Conservation (phyloP, 1,140 invertebrate species). For the Chelonus insularis region DNA sequence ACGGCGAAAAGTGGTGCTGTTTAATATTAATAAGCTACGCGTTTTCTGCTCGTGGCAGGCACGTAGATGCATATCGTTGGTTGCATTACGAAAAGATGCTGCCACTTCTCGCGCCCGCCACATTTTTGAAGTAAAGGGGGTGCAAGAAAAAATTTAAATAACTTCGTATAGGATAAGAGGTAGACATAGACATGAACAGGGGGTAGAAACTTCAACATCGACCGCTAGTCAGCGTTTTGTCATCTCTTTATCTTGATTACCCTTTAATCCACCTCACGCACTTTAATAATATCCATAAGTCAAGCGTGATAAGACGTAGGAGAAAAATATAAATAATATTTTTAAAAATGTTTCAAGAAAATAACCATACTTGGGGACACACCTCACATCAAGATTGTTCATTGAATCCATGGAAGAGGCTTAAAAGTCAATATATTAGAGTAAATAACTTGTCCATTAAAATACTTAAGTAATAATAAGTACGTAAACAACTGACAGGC, state of each 20-base stretch:
- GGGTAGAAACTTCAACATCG: slow-evolving; percentile 8
- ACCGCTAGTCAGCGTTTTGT: slow-evolving; percentile 28
- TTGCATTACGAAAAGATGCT: slow-evolving; percentile 52
- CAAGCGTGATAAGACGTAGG: slow-evolving; percentile 15
- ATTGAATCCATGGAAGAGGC: slow-evolving; percentile 25
- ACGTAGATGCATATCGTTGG: slow-evolving; percentile 56
- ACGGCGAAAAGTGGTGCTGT: slow-evolving; percentile 38
- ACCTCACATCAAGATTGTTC: neutral
- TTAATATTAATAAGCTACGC: slow-evolving; percentile 55
- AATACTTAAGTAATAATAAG: slow-evolving; percentile 56
- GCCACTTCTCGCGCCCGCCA: slow-evolving; percentile 30
- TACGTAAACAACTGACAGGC: slow-evolving; percentile 50
- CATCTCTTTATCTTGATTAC: slow-evolving; percentile 27
- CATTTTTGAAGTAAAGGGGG: slow-evolving; percentile 6
- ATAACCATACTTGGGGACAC: neutral
- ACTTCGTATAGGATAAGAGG: neutral
- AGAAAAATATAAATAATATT: slow-evolving; percentile 11
- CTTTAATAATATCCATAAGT: slow-evolving; percentile 23
- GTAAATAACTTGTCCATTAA: slow-evolving; percentile 58
- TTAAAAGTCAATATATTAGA: slow-evolving; percentile 53
- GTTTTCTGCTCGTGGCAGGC: slow-evolving; percentile 48
- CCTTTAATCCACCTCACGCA: slow-evolving; percentile 29
- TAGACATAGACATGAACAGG: slow-evolving; percentile 2
- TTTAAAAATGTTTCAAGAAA: neutral
- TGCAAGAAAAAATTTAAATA: slow-evolving; percentile 31